These are phyloP conservation scores for Aleiodes sp. DNA, from an alignment of 1,140 invertebrate genomes.

Conservation along the genomic window DNA sequence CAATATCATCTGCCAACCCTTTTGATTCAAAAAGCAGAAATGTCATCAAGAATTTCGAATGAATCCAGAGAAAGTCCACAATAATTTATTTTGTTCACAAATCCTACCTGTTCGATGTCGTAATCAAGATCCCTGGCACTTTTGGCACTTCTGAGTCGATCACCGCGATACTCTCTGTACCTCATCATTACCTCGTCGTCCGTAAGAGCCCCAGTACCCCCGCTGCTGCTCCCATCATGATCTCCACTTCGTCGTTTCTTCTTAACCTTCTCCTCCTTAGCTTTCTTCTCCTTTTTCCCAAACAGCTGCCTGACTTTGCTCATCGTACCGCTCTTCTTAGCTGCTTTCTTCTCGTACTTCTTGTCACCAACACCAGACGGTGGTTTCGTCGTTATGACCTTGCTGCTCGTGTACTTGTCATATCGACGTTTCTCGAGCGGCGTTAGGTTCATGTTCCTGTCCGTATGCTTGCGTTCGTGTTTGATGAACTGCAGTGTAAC, in stretches of 20 bases:
- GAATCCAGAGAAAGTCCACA: neutral
- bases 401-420: constrained; percentile 64
- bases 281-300: constrained; percentile 62
- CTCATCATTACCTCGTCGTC: constrained; percentile 61
- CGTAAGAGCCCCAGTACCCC: constrained; percentile 55
- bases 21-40: neutral
- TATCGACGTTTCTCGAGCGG: constrained; percentile 58
- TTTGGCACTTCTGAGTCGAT: constrained; percentile 58
- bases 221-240: constrained; percentile 38
- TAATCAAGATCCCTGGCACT: constrained; percentile 58
- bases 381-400: constrained; percentile 53
- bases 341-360: constrained; percentile 61
- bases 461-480: constrained; percentile 73
- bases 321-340: constrained; percentile 62
- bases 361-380: constrained; percentile 54
- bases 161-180: constrained; percentile 60
- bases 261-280: constrained; percentile 58
- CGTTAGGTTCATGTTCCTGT: constrained; percentile 59
- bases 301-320: constrained; percentile 62
- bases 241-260: constrained; percentile 36
- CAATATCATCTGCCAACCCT: too few species aligned
- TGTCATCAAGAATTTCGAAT: neutral
- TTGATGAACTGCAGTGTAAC: constrained; percentile 72
- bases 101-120: constrained; percentile 61
- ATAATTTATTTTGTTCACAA: neutral